Evolutionary conservation across 2,113 vertebrate genomes (phyloP), one percentile per base, ranked within the genome.

Genomic region (Sinocyclocheilus maitianheensis): DNA sequence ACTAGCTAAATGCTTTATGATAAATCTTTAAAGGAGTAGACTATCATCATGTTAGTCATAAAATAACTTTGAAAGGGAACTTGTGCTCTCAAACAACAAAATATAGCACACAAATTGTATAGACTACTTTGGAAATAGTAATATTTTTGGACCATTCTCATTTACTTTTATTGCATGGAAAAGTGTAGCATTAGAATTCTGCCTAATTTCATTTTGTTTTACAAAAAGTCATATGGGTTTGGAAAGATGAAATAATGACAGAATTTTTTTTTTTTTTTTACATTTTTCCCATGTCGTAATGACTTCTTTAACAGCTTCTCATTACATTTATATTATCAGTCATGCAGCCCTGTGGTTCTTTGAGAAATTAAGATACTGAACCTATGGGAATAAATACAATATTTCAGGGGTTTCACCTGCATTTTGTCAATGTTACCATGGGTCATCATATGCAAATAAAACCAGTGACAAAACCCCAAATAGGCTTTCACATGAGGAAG

Each of bases 381-480:
- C 30, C 24, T 34, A 69, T 20, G 9, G n/a, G 24, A 67, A 34
- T 51, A 82, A 69, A 30, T 24, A 24, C 9, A 51, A 16, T 26
- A 48, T 48, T 18, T 40, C 9, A 10, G 0, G 22, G n/a, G 20
- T 81, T 81, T 81, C 13, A 69, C 7, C 46, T 69, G 26, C 48
- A 26, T 77, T 55, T 67, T 81, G 11, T 48, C n/a, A 69, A 65
- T 69, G 24, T 53, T 69, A 24, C 63, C 13, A 67, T 81, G 20
- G 40, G 62, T 67, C 40, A 51, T 48, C 62, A 69, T 53, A 60
- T 62, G 53, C 7, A 77, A 84, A 77, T 10, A 40, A 53, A 60
- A 34, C 18, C 26, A 72, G 18, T 1, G 24, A 43, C 18, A 43
- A 74, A 60, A 43, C n/a, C 12, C 18, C 69, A 48, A 76, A 60